Evolutionary conservation across 2,113 vertebrate species (phyloP).

Genomic region (Cheirogaleus medius): DNA sequence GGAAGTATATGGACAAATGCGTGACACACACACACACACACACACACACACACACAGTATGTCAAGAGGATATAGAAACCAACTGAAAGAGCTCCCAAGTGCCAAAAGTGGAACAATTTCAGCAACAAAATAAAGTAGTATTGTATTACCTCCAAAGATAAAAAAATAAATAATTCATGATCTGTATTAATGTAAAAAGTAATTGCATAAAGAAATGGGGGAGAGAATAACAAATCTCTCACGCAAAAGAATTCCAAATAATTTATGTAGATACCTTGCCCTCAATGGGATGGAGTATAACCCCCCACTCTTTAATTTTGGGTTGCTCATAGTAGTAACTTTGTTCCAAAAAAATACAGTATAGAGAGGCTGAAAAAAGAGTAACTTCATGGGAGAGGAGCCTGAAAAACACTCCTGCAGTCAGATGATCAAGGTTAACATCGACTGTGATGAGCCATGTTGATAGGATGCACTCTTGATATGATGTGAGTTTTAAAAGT

Average conservation of each 20-base stretch:
- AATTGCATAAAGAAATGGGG: background rate
- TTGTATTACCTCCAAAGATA: background rate
- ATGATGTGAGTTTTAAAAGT: background rate
- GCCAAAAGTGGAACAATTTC: background rate
- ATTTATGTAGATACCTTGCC: background rate
- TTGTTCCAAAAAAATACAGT: background rate
- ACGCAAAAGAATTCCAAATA: background rate
- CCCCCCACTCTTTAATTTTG: background rate
- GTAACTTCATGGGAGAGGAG: background rate
- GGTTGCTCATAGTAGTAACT: background rate
- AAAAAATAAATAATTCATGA: background rate
- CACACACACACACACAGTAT: background rate
- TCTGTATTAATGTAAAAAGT: background rate
- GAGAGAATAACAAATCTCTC: background rate
- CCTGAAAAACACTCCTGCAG: background rate
- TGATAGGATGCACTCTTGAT: background rate
- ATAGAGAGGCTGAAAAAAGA: background rate
- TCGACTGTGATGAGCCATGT: background rate
- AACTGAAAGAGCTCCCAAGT: background rate
- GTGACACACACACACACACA: background rate
- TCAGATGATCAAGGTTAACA: background rate
- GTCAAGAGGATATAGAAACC: background rate
- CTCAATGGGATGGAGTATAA: background rate
- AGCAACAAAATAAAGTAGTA: background rate
- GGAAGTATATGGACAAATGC: background rate